Percentiles rank a stretch among this genome's conserved stretches.
Conservation (phyloP, 2,888 invertebrate genomes). For the Carabus problematicus region DNA sequence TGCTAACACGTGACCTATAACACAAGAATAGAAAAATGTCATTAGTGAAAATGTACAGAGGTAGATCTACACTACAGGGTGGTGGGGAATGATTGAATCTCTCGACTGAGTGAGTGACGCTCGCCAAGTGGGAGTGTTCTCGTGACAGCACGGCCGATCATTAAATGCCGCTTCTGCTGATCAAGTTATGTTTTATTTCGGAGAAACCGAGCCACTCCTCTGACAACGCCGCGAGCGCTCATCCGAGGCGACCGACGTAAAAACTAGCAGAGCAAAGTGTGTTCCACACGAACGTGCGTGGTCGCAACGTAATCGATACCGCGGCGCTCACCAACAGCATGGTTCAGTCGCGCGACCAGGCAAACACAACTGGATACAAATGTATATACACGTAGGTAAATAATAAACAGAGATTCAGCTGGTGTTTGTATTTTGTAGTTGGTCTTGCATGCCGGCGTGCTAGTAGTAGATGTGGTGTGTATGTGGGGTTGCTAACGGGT, state of each 20-base stretch:
- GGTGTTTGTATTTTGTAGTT: too few species aligned
- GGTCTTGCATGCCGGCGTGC: too few species aligned
- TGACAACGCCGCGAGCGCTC: conserved; percentile 45
- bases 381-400: conserved; percentile 11
- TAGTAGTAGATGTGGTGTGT: too few species aligned
- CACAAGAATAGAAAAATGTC: conserved; percentile 7
- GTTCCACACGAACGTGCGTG: conserved; percentile 48
- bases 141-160: conserved; percentile 35
- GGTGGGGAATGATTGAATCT: neutral
- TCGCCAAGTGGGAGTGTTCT: neutral
- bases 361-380: neutral
- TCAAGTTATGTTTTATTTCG: conserved; percentile 47
- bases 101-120: neutral
- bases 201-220: conserved; percentile 49
- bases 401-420: conserved; percentile 14
- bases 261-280: conserved; percentile 46
- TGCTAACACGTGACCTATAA: conserved; percentile 30
- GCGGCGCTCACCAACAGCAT: conserved; percentile 6
- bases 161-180: conserved; percentile 43
- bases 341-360: conserved; percentile 8
- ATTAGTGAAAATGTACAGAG: conserved; percentile 3
- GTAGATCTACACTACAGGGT: neutral
- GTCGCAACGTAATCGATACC: conserved; percentile 35
- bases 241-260: conserved; percentile 42
- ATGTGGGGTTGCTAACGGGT: too few species aligned